Conservation (phyloP, 2,888 invertebrate species). For the Meiosimyza platycephala region DNA sequence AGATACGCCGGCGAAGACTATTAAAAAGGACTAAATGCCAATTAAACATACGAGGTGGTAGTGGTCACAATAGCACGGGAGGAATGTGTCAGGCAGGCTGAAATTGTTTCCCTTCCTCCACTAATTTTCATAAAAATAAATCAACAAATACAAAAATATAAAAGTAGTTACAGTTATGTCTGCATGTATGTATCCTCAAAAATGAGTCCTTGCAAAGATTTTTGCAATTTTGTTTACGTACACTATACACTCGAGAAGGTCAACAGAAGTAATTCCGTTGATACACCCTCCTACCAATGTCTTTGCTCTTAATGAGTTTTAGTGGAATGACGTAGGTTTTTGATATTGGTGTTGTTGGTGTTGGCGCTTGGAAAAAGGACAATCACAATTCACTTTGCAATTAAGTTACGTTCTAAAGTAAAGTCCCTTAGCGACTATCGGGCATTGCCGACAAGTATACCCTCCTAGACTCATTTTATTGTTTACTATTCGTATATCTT, state of each 20-base stretch:
- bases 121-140: neutral
- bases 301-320: slow-evolving; percentile 8
- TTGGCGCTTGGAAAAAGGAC: slow-evolving; percentile 35
- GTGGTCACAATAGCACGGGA: neutral
- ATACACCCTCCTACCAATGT: neutral
- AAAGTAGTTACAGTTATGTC: no score
- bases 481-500: slow-evolving; percentile 29
- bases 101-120: slow-evolving; percentile 5
- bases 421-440: slow-evolving; percentile 30
- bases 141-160: neutral
- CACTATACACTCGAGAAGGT: slow-evolving; percentile 18
- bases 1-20: slow-evolving; percentile 48
- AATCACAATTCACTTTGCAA: slow-evolving; percentile 43
- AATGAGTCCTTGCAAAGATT: slow-evolving; percentile 28
- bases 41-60: slow-evolving; percentile 59
- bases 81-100: neutral
- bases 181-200: neutral
- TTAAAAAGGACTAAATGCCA: slow-evolving; percentile 63
- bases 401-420: slow-evolving; percentile 40
- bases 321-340: neutral
- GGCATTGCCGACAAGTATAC: slow-evolving; percentile 3
- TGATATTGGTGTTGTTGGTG: slow-evolving; percentile 33
- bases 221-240: slow-evolving; percentile 32
- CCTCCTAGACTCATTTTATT: neutral
- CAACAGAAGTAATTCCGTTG: slow-evolving; percentile 22